Conservation (phyloP, 2,113 vertebrate species). For the Heteronetta atricapilla region DNA sequence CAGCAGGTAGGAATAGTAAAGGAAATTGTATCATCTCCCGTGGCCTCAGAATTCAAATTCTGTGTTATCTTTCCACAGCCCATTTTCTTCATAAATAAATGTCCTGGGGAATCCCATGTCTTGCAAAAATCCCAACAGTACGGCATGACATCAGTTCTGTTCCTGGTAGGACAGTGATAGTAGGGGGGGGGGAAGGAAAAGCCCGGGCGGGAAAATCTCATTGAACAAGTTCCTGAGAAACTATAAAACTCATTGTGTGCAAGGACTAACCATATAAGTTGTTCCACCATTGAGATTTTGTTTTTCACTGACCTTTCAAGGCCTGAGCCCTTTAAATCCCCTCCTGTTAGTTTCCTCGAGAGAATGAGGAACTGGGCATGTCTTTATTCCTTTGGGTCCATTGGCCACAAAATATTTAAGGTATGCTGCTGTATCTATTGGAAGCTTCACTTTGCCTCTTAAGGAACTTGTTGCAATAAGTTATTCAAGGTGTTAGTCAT, state of each 20-base stretch:
- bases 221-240: not conserved
- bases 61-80: not conserved
- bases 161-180: too few relatives aligned
- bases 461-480: not conserved
- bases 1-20: not conserved
- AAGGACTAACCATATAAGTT: not conserved
- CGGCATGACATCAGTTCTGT: not conserved
- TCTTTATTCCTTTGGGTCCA: not conserved
- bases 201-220: too few relatives aligned
- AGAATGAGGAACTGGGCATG: not conserved
- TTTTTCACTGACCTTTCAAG: not conserved
- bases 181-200: too few relatives aligned
- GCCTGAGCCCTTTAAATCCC: not conserved
- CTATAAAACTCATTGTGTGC: not conserved
- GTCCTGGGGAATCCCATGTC: too few relatives aligned
- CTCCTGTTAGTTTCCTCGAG: not conserved
- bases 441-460: not conserved
- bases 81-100: not conserved
- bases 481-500: not conserved
- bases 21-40: too few relatives aligned
- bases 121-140: not conserved
- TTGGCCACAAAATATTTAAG: not conserved
- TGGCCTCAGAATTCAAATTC: not conserved
- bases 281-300: not conserved
- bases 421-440: not conserved